phyloP scores from a whole-genome alignment of 1,140 invertebrate species.

The Tenebrio molitor region DNA sequence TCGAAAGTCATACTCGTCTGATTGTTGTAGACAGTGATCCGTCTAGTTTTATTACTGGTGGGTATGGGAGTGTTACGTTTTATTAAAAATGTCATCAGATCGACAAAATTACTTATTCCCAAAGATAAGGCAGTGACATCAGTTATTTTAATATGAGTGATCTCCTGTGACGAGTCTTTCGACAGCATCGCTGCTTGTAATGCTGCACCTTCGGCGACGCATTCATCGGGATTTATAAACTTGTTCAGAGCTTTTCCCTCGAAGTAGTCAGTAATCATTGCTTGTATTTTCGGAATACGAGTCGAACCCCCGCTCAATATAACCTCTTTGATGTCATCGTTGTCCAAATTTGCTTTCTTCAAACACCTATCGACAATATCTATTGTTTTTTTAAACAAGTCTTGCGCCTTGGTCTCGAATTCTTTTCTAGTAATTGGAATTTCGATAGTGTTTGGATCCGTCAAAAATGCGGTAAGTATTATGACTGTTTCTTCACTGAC shows the following conservation, averaged over 20 bases:
- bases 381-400: constrained; percentile 72
- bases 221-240: constrained; percentile 65
- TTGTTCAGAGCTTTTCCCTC: constrained; percentile 51
- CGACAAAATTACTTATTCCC: constrained; percentile 24
- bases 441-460: constrained; percentile 66
- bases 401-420: constrained; percentile 79
- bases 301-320: constrained; percentile 76
- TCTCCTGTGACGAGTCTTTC: constrained; percentile 8
- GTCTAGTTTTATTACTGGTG: not conserved
- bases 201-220: constrained; percentile 51
- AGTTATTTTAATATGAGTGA: constrained; percentile 41
- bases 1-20: constrained; percentile 27
- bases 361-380: constrained; percentile 48
- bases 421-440: constrained; percentile 79
- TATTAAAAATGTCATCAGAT: constrained; percentile 43
- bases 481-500: constrained; percentile 64
- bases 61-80: constrained; percentile 50
- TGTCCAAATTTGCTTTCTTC: constrained; percentile 34
- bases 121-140: constrained; percentile 52
- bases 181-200: constrained; percentile 50
- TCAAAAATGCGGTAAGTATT: constrained; percentile 4
- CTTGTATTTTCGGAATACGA: constrained; percentile 73
- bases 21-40: constrained; percentile 24
- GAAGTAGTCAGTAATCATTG: constrained; percentile 68
- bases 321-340: constrained; percentile 70